These are phyloP conservation scores for Papilio polytes DNA, from an alignment of 1,140 invertebrate species.

Conservation along the genomic window DNA sequence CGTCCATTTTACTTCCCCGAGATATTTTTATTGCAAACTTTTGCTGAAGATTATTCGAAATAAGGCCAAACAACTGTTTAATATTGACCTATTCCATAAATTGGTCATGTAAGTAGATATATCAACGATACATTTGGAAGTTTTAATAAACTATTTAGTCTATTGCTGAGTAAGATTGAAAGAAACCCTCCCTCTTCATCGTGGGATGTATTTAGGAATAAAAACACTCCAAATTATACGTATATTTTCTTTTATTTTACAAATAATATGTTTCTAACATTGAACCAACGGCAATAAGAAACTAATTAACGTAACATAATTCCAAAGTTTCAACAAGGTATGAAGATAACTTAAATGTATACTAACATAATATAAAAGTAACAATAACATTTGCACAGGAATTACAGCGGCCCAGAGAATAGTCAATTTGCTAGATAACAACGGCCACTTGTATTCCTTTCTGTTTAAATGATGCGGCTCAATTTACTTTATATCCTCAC, in stretches of 20 bases:
- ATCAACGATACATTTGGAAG: background rate
- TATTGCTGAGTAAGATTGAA: no score
- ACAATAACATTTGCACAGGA: constrained; percentile 34
- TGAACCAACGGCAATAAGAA: no score
- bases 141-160: no score
- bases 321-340: background rate
- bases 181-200: no score
- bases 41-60: background rate
- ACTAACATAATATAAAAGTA: background rate
- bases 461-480: background rate
- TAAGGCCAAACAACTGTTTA: constrained; percentile 4
- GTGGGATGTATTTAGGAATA: no score
- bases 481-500: constrained; percentile 11
- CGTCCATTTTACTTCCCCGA: constrained; percentile 48
- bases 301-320: no score
- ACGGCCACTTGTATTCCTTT: constrained; percentile 32
- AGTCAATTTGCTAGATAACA: constrained; percentile 27
- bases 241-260: no score
- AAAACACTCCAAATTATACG: no score
- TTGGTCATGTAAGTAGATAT: no score
- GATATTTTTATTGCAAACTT: constrained; percentile 19
- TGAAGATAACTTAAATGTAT: constrained; percentile 6
- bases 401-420: constrained; percentile 20
- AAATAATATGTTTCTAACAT: no score
- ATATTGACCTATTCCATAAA: background rate